Evolutionary conservation across 1,140 invertebrate species (phyloP).

Genomic region (Pseudomyrmex concolor): DNA sequence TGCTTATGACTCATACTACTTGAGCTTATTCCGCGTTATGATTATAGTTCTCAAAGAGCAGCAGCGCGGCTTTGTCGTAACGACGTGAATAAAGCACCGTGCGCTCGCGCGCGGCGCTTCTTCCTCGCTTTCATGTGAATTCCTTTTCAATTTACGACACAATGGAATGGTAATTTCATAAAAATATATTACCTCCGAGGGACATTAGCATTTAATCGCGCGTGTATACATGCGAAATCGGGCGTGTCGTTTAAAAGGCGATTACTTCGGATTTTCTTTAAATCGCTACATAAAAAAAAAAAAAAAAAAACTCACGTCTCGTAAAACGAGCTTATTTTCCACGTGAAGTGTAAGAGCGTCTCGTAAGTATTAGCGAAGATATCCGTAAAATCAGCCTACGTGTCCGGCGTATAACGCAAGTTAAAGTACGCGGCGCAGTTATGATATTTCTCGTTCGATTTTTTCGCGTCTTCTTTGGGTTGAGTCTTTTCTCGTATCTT

Average conservation of each 20-base stretch:
- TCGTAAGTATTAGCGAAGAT: conserved; percentile 8
- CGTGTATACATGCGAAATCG: not conserved
- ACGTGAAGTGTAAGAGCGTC: conserved; percentile 10
- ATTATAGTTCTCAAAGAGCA: conserved; percentile 49
- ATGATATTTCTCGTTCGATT: conserved; percentile 13
- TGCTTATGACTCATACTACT: conserved; percentile 49
- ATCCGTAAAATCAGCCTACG: conserved; percentile 45
- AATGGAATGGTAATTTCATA: not conserved
- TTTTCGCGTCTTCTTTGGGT: conserved; percentile 12
- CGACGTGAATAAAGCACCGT: conserved; percentile 27
- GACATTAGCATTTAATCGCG: conserved; percentile 12
- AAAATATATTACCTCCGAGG: conserved; percentile 6
- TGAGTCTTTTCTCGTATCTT: not conserved
- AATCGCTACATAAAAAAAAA: not conserved
- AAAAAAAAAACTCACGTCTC: conserved; percentile 22
- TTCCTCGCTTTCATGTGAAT: conserved; percentile 9
- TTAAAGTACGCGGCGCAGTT: not conserved
- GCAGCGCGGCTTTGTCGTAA: conserved; percentile 40
- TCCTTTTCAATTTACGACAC: conserved; percentile 26
- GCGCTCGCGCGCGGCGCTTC: not conserved
- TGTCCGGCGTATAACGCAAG: not conserved
- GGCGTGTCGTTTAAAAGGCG: not conserved
- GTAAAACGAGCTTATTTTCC: conserved; percentile 36
- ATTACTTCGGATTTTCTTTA: not conserved
- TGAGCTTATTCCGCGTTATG: conserved; percentile 56